phyloP scores from a whole-genome alignment of 2,888 invertebrate genomes.

The Corbicula japonica region DNA sequence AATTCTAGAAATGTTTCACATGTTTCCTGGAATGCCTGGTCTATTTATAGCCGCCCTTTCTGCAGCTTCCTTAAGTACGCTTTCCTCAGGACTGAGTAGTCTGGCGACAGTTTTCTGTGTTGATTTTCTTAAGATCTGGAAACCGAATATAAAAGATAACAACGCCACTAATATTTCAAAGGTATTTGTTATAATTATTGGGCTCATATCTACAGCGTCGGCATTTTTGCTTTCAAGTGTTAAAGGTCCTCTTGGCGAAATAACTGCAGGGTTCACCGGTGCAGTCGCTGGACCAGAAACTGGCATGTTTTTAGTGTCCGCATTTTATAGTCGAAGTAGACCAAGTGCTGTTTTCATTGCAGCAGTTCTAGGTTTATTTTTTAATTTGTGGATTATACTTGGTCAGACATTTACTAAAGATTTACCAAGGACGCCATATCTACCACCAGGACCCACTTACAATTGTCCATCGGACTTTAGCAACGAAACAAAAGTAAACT shows the following conservation, averaged over 20 bases:
- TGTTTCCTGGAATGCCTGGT: constrained; percentile 26
- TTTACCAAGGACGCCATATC: background rate
- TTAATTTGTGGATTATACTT: constrained; percentile 23
- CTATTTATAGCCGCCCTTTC: constrained; percentile 38
- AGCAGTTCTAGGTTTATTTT: background rate
- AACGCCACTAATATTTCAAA: constrained; percentile 16
- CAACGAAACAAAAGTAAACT: background rate
- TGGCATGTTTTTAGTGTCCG: constrained; percentile 29
- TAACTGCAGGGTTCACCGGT: constrained; percentile 3
- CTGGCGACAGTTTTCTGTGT: constrained; percentile 10
- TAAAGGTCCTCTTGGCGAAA: constrained; percentile 22
- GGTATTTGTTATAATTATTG: constrained; percentile 12
- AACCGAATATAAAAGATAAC: background rate
- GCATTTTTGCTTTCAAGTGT: constrained; percentile 13
- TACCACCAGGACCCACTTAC: constrained; percentile 14
- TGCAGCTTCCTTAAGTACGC: constrained; percentile 37
- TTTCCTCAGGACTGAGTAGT: constrained; percentile 28
- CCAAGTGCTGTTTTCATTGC: constrained; percentile 19
- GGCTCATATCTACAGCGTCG: constrained; percentile 5
- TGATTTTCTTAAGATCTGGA: constrained; percentile 14
- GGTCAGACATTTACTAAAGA: constrained; percentile 20
- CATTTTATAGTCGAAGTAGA: constrained; percentile 13
- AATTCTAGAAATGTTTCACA: constrained; percentile 32
- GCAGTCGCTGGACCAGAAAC: constrained; percentile 26
- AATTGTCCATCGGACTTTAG: background rate